These are phyloP conservation scores for Xenus cinereus DNA, from an alignment of 2,113 vertebrate genomes.

Conservation along the genomic window DNA sequence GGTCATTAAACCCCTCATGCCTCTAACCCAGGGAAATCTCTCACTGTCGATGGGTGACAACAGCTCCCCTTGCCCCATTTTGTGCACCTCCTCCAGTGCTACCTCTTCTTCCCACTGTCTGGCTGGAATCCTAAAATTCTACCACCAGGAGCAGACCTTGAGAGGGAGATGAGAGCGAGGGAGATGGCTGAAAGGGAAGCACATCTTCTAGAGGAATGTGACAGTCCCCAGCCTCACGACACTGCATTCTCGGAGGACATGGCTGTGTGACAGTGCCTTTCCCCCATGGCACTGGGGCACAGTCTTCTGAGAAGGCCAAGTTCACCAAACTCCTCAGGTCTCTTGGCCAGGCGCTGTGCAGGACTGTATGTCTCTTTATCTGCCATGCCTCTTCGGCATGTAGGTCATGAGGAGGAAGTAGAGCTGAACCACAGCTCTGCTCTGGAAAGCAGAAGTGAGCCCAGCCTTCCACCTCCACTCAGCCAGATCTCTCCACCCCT, in stretches of 20 bases:
- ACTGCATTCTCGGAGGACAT: rapidly evolving
- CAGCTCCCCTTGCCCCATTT: background rate
- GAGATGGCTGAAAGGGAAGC: background rate
- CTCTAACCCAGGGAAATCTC: background rate
- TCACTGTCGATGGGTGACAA: background rate
- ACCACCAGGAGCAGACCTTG: rapidly evolving
- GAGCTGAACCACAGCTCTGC: constrained; percentile 36
- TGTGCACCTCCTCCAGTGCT: background rate
- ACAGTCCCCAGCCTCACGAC: background rate
- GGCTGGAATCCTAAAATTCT: background rate
- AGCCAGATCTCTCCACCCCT: background rate
- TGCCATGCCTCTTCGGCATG: background rate
- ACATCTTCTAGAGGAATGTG: background rate
- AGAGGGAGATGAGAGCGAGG: background rate
- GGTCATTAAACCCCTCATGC: background rate
- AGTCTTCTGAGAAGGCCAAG: background rate
- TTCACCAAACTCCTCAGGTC: background rate
- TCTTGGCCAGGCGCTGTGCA: background rate
- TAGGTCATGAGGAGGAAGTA: constrained; percentile 50
- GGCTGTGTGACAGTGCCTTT: rapidly evolving
- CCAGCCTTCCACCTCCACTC: constrained; percentile 10
- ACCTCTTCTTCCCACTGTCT: background rate
- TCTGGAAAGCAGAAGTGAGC: constrained; percentile 66
- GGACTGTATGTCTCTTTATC: background rate
- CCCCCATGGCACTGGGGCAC: background rate